Evolutionary conservation across 2,888 invertebrate species (phyloP), one percentile per base, ranked within the genome.

Genomic region (Panzeria rudis): DNA sequence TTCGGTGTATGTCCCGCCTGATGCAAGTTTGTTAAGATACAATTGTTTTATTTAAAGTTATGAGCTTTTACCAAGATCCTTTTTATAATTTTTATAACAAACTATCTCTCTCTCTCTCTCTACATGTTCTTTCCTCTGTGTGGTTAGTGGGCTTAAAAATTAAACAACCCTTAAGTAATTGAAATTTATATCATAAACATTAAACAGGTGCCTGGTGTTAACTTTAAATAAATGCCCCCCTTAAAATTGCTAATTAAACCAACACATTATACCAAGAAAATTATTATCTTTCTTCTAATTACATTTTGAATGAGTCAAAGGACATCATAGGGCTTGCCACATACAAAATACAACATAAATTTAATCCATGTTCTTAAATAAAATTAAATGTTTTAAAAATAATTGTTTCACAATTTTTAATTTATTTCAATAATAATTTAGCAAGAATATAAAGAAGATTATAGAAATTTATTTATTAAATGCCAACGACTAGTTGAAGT

Each of bases 381-480:
- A 52, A 62, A 52, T 62, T 41, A 15, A 35, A 61, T 50, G 35
- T 35, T 35, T 44, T 11, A 56, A 47, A 35, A 61, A 32, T 3
- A 71, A 41, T 69, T 47, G 15, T 41, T 64, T 25, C 0, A 44
- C 11, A 41, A 69, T 7, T 29, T 71, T 56, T 29, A 56, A 23
- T 35, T 50, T 52, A 56, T 41, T 41, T 38, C 13, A 11, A 50
- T 13, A 20, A 13, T 20, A 50, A 32, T n/a, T 20, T 5, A 47
- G 9, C 47, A 50, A 32, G 2, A 29, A 11, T n/a, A 47, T 29
- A 20, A 15, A 44, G 5, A 32, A 50, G 61, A 44, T 47, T 66
- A 2, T 11, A 66, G 0, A 29, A 47, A 47, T 29, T 25, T 17
- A 29, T 32, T 17, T 38, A 13, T 38, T 1, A 29, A 32, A 66